Evolutionary conservation across 1,140 invertebrate genomes (phyloP), one percentile per base, ranked within the genome.

Genomic region (Cydia pomonella): DNA sequence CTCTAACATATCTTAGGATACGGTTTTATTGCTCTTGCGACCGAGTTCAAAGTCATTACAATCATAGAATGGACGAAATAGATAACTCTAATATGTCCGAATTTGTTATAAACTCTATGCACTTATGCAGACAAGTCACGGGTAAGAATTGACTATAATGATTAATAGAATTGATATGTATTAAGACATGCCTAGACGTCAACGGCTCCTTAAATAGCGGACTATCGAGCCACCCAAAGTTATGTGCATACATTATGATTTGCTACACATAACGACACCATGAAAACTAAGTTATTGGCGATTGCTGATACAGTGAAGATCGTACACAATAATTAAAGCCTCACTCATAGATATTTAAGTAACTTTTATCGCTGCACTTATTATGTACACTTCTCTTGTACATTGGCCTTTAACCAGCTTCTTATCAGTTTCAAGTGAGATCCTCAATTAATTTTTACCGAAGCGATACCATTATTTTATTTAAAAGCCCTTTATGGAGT

Each of bases 201-300:
- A 59, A 59, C 53, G 53, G 53, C 18, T 23, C 18, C 53, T 23
- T 59, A 59, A 59, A 23, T 23, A 59, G 53, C 21, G n/a, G 21
- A 10, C 10, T 69, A 59, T 59, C 10, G 7, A 21, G 21, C 18
- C 7, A 59, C 2, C 53, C 6, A 23, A 23, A 10, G 2, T 7
- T 59, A 59, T 23, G 4, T 21, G 53, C 53, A 23, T 59, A 59
- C 7, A 59, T 59, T 59, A 59, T 23, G 53, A 59, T 59, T 53
- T 53, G 50, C 7, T 59, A 59, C 21, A 53, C 50, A 53, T 5
- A 18, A 53, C 50, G n/a, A 53, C n/a, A 18, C 16, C 23, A 59
- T 23, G 18, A 12, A 23, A n/a, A 59, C 9, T 59, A 10, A 59
- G 53, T 59, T 59, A 23, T 59, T 21, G 21, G 18, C 7, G 6